Evolutionary conservation across 1,140 invertebrate species (phyloP).

Genomic region (Calephelis nemesis): DNA sequence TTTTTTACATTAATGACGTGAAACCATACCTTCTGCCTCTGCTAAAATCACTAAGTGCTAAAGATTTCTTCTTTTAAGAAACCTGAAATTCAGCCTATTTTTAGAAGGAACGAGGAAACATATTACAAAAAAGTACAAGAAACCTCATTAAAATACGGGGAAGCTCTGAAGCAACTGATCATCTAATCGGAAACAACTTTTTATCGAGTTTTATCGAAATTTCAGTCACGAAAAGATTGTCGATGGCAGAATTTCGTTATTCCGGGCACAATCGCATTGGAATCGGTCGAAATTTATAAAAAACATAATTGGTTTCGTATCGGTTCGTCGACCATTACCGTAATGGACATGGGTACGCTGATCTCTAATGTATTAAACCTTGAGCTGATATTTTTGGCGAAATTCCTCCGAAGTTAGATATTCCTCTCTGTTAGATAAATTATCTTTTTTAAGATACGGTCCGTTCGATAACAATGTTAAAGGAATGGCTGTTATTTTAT

Average conservation of each 20-base stretch:
- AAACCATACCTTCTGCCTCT: too few species aligned
- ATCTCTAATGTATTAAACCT: constrained; percentile 31
- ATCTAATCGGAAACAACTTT: constrained; percentile 8
- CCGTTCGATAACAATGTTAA: neutral
- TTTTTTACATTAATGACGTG: too few species aligned
- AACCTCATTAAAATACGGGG: constrained; percentile 8
- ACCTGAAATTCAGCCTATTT: too few species aligned
- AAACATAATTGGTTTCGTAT: constrained; percentile 62
- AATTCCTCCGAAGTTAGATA: neutral
- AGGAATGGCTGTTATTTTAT: neutral
- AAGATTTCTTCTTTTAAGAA: too few species aligned
- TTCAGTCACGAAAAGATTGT: constrained; percentile 26
- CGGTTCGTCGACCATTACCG: constrained; percentile 37
- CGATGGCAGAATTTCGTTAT: constrained; percentile 24
- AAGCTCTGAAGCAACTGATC: constrained; percentile 3
- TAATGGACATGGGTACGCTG: constrained; percentile 36
- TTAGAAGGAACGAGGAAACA: too few species aligned
- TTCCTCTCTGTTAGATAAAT: constrained; percentile 5
- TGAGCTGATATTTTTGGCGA: constrained; percentile 24
- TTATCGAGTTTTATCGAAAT: constrained; percentile 20
- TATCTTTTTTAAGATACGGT: constrained; percentile 5
- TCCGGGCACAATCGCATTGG: constrained; percentile 21
- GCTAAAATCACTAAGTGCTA: too few species aligned
- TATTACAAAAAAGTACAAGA: neutral
- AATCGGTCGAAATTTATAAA: constrained; percentile 44